Evolutionary conservation across 1,140 invertebrate genomes (phyloP), one percentile per base, ranked within the genome.

Genomic region (Oppia nitens): DNA sequence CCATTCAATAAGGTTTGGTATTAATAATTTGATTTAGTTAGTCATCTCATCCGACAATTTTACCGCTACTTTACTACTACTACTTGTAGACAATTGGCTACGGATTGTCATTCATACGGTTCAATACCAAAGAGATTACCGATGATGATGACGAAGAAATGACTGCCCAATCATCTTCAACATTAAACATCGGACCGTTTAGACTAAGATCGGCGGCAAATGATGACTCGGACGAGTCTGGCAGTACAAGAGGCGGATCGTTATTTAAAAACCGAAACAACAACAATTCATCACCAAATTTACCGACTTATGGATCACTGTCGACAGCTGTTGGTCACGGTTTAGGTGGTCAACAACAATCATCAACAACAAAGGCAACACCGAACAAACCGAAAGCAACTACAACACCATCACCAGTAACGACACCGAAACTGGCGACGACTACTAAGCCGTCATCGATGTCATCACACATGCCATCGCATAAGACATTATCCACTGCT

Each of bases 1-100:
- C 86, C 85, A 0, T 92, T 87, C 68, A 90, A 89, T 68, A 84
- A 80, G 66, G 73, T 73, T n/a, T n/a, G n/a, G n/a, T 47, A 55
- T n/a, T n/a, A n/a, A n/a, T n/a, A n/a, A n/a, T n/a, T n/a, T n/a
- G n/a, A n/a, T n/a, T n/a, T n/a, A n/a, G n/a, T n/a, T n/a, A n/a
- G n/a, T n/a, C n/a, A n/a, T n/a, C n/a, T n/a, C n/a, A n/a, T n/a
- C n/a, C n/a, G n/a, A n/a, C n/a, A n/a, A n/a, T n/a, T n/a, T n/a
- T n/a, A n/a, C n/a, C n/a, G n/a, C n/a, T n/a, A n/a, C n/a, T n/a
- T n/a, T n/a, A n/a, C n/a, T n/a, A n/a, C n/a, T n/a, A n/a, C n/a
- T n/a, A 11, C 45, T 51, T 69, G 57, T 64, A 74, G 67, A 79
- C 80, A 62, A 75, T 79, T 29, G 76, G 83, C 66, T 90, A 80